These are phyloP conservation scores for Antidorcas marsupialis DNA, from an alignment of 2,113 vertebrate species.

Conservation along the genomic window DNA sequence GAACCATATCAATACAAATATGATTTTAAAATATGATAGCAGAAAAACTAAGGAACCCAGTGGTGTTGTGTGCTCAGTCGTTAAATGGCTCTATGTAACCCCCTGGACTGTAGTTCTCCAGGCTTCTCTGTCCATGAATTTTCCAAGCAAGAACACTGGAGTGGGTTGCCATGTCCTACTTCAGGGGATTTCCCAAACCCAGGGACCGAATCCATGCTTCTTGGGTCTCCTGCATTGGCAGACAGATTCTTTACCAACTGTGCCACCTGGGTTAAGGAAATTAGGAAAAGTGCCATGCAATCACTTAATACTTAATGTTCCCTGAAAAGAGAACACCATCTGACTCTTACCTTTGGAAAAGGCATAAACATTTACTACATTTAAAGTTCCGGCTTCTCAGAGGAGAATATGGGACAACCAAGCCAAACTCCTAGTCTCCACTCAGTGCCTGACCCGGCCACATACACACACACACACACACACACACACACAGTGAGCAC, in stretches of 20 bases:
- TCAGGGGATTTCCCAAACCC: not conserved
- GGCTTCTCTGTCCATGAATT: not conserved
- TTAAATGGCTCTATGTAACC: not conserved
- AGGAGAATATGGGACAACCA: not conserved
- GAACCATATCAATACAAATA: not conserved
- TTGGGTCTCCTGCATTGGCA: not conserved
- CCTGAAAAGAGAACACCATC: not conserved
- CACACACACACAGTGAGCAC: not conserved
- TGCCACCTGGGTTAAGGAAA: not conserved
- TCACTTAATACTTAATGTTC: not conserved
- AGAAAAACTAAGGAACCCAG: not conserved
- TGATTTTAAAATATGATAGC: not conserved
- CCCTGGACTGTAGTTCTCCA: not conserved
- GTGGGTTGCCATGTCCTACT: not conserved
- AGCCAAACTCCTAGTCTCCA: fast-evolving
- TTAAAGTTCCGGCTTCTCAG: not conserved
- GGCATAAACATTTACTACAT: not conserved
- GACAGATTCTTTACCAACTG: not conserved
- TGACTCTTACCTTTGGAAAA: not conserved
- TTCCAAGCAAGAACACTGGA: not conserved
- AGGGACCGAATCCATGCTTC: not conserved
- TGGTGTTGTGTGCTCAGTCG: not conserved
- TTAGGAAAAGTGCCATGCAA: not conserved
- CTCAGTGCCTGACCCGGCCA: fast-evolving
- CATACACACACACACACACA: no score